Conservation (phyloP, 2,113 vertebrate species). For the Speoplatyrhinus poulsoni region DNA sequence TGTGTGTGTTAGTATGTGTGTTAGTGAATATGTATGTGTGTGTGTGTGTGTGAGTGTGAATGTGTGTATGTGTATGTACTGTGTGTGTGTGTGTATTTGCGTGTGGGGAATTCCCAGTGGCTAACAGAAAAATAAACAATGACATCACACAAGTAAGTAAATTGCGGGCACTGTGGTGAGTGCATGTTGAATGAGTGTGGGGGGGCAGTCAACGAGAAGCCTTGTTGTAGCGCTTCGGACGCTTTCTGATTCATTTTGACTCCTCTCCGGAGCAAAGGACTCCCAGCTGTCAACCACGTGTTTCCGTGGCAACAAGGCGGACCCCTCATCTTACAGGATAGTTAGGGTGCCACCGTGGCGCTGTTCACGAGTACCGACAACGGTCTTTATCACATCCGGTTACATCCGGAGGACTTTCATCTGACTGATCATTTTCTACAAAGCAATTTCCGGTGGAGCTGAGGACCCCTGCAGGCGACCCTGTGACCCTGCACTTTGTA, state of each 20-base stretch:
- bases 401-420: too few relatives aligned
- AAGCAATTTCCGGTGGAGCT: too few relatives aligned
- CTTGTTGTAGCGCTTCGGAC: constrained; percentile 19
- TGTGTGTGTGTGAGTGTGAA: neutral
- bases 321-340: too few relatives aligned
- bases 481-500: too few relatives aligned
- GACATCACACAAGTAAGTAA: constrained; percentile 44
- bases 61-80: neutral
- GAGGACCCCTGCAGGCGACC: too few relatives aligned
- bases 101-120: constrained; percentile 4
- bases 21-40: too few relatives aligned
- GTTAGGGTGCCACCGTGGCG: too few relatives aligned
- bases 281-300: neutral
- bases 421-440: too few relatives aligned
- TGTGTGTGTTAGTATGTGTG: neutral
- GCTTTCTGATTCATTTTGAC: constrained; percentile 20
- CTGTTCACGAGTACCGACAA: too few relatives aligned
- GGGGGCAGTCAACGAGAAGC: constrained; percentile 17
- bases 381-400: too few relatives aligned
- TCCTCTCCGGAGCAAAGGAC: constrained; percentile 13
- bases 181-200: neutral
- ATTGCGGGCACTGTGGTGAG: constrained; percentile 38
- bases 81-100: neutral
- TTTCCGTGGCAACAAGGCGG: neutral
- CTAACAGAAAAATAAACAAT: constrained; percentile 3